Conservation (phyloP, 2,113 vertebrate species). For the Lichenostomus cassidix region DNA sequence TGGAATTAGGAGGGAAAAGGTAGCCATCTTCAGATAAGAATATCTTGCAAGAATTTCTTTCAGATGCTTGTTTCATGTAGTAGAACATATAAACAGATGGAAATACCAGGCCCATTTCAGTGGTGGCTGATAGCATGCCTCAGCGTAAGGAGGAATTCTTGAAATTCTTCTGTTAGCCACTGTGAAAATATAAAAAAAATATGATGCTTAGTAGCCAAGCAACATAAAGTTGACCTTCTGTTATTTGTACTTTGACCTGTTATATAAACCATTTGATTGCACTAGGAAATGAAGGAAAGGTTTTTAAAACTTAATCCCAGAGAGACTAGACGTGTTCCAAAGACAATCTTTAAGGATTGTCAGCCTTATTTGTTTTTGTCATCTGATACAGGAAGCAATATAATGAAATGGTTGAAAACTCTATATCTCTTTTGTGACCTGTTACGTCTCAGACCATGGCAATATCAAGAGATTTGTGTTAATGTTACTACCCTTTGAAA, state of each 20-base stretch:
- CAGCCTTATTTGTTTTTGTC: background rate
- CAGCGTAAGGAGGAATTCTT: background rate
- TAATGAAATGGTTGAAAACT: background rate
- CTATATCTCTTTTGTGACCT: background rate
- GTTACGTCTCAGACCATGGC: background rate
- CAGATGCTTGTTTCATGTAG: background rate
- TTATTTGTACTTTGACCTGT: constrained; percentile 5
- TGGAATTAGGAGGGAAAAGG: background rate
- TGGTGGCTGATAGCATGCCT: background rate
- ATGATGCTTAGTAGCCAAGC: background rate
- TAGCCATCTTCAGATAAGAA: background rate
- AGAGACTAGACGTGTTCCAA: background rate
- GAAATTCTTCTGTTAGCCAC: background rate
- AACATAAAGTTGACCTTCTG: background rate
- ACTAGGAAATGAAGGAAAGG: background rate
- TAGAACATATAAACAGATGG: background rate
- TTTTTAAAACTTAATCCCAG: background rate
- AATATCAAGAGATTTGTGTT: background rate
- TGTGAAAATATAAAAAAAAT: background rate
- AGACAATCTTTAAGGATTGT: background rate
- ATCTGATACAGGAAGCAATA: background rate
- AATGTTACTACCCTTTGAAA: background rate
- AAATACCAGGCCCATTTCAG: background rate
- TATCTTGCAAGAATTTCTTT: background rate
- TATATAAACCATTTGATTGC: background rate